Conservation (phyloP, 23 tunicate genomes). For the Botrylloides violaceus region DNA sequence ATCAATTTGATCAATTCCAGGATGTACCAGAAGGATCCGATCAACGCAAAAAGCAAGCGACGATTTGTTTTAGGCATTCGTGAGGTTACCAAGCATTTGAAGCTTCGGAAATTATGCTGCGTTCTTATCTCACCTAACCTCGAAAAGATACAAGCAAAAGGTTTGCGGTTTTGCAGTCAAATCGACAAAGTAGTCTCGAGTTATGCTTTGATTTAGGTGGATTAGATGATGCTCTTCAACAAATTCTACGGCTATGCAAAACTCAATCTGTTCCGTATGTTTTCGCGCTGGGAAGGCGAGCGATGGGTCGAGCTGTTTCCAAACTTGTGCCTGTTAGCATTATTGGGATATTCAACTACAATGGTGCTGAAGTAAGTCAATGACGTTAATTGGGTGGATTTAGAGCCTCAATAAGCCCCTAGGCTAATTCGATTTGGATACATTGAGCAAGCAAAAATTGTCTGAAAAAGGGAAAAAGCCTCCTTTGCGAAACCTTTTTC, state of each 20-base stretch:
- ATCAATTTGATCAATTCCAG: conserved; percentile 23
- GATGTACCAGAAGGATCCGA: conserved; percentile 78
- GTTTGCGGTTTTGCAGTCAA: conserved; percentile 33
- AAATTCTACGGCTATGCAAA: conserved; percentile 71
- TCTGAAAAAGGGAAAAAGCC: too few species aligned
- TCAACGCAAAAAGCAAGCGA: conserved; percentile 80
- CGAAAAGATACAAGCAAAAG: conserved; percentile 98
- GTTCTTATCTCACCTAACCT: conserved; percentile 95
- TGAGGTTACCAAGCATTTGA: conserved; percentile 96
- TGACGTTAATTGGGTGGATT: too few species aligned
- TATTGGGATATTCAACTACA: conserved; percentile 92
- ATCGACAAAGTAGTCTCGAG: background rate
- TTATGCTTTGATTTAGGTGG: conserved; percentile 57
- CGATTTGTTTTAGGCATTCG: conserved; percentile 94
- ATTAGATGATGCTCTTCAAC: conserved; percentile 84
- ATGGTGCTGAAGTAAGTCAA: conserved; percentile 82
- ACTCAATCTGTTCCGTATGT: conserved; percentile 68
- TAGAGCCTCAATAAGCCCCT: too few species aligned
- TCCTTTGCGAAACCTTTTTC: too few species aligned
- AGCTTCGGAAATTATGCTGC: conserved; percentile 82
- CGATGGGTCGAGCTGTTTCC: conserved; percentile 92
- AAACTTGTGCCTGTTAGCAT: conserved; percentile 96
- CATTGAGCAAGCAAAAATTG: too few species aligned
- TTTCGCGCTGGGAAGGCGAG: conserved; percentile 94
- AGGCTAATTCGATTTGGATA: too few species aligned